These are phyloP conservation scores for Tragelaphus buxtoni DNA, from an alignment of 2,113 vertebrate genomes.

Conservation along the genomic window DNA sequence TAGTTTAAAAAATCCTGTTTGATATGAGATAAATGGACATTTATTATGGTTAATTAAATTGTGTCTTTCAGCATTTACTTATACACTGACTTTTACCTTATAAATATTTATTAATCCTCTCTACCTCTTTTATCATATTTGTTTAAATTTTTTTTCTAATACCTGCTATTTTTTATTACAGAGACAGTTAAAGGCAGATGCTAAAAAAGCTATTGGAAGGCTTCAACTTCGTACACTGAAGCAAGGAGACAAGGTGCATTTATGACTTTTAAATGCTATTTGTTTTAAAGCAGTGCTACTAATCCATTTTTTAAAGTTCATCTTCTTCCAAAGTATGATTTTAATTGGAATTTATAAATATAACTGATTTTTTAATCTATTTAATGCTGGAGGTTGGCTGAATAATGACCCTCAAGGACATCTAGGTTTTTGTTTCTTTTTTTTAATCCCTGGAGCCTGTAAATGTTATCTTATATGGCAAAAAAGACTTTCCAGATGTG, in stretches of 20 bases:
- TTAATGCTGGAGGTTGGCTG: background rate
- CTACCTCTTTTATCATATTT: background rate
- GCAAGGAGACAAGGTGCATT: conserved; percentile 86
- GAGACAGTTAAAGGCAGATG: conserved; percentile 86
- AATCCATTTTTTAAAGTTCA: background rate
- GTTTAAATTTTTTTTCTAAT: conserved; percentile 36
- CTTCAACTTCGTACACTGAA: conserved; percentile 89
- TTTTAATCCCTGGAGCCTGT: too few relatives aligned
- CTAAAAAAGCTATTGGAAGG: conserved; percentile 89
- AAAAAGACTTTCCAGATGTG: too few relatives aligned
- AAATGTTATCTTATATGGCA: too few relatives aligned
- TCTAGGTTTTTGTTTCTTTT: background rate
- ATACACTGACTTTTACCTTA: background rate
- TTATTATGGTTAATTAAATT: conserved; percentile 4
- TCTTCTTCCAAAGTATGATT: background rate
- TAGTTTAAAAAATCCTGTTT: background rate
- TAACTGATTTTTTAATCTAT: background rate
- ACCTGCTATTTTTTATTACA: conserved; percentile 74
- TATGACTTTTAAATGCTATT: conserved; percentile 22
- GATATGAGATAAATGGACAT: background rate
- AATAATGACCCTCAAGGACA: background rate
- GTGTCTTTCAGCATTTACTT: background rate
- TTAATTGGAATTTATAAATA: conserved; percentile 12
- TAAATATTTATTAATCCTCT: conserved; percentile 21
- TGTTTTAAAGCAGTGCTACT: conserved; percentile 20